Evolutionary conservation across 2,888 invertebrate species (phyloP).

Genomic region (Yponomeuta sedellus): DNA sequence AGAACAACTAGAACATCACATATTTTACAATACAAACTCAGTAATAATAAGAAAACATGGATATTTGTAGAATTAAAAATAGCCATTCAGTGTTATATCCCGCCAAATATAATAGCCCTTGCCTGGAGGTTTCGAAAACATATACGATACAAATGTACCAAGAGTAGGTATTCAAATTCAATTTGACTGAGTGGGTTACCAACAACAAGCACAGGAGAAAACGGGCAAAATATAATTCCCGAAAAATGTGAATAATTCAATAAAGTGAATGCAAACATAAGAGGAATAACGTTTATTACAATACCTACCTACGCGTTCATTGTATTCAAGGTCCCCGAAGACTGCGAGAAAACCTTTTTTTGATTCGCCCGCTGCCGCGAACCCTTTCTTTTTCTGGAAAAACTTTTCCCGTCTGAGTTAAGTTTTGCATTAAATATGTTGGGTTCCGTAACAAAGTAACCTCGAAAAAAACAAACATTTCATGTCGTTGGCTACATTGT

Average conservation of each 20-base stretch:
- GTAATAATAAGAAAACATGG: too few species aligned
- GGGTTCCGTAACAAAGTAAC: not conserved
- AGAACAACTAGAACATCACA: too few species aligned
- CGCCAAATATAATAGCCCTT: too few species aligned
- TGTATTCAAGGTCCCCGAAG: constrained; percentile 8
- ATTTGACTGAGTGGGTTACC: not conserved
- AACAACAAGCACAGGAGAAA: not conserved
- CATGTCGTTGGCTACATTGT: too few species aligned
- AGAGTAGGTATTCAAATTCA: not conserved
- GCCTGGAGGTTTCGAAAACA: too few species aligned
- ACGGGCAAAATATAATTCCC: not conserved
- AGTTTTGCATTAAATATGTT: not conserved
- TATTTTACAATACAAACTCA: too few species aligned
- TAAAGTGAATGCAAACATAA: constrained; percentile 4
- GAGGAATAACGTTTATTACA: not conserved
- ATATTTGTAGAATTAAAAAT: too few species aligned
- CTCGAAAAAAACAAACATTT: not conserved
- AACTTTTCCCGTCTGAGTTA: not conserved
- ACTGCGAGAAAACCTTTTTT: constrained; percentile 6
- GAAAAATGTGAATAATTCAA: constrained; percentile 1
- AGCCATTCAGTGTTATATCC: too few species aligned
- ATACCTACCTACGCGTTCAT: not conserved
- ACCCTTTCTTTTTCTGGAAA: constrained; percentile 6
- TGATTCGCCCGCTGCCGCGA: not conserved
- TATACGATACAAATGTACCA: too few species aligned